Conservation (phyloP, 2,888 invertebrate species). For the Cheilosia soror region DNA sequence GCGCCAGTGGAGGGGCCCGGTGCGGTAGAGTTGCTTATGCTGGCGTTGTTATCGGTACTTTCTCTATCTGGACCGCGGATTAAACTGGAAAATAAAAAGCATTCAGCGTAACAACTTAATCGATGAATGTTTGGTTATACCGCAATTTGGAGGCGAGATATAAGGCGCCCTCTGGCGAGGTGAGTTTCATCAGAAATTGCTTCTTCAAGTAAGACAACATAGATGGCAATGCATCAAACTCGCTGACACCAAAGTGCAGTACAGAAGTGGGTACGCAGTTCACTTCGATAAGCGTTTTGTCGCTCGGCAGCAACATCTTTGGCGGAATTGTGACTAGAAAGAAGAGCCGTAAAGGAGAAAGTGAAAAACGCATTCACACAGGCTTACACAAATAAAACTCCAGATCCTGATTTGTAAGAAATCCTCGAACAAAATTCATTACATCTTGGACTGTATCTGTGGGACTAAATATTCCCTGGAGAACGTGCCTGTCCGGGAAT, state of each 20-base stretch:
- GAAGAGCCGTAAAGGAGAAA: slow-evolving; percentile 19
- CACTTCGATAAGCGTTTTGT: slow-evolving; percentile 88
- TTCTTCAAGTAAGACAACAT: slow-evolving; percentile 85
- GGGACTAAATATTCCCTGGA: slow-evolving; percentile 94
- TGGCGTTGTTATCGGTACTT: slow-evolving; percentile 5
- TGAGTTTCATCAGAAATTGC: slow-evolving; percentile 86
- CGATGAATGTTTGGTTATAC: slow-evolving; percentile 80
- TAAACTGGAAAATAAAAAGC: slow-evolving; percentile 17
- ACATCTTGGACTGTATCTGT: slow-evolving; percentile 89
- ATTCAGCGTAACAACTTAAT: neutral
- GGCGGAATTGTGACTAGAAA: slow-evolving; percentile 92
- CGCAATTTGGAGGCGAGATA: slow-evolving; percentile 89
- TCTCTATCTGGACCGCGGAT: slow-evolving; percentile 9
- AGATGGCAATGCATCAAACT: slow-evolving; percentile 81
- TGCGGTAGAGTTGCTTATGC: slow-evolving; percentile 5
- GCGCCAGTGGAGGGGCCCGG: slow-evolving; percentile 77
- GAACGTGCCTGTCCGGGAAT: slow-evolving; percentile 93
- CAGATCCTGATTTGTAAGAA: slow-evolving; percentile 87
- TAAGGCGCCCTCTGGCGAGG: slow-evolving; percentile 88
- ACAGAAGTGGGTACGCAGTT: slow-evolving; percentile 92
- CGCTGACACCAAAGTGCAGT: slow-evolving; percentile 88
- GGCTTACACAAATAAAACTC: slow-evolving; percentile 92
- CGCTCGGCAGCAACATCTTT: slow-evolving; percentile 87
- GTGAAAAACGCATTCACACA: neutral
- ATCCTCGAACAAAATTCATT: slow-evolving; percentile 89